Percentiles rank a stretch among this genome's conserved stretches.
These are phyloP conservation scores for Dendroctonus valens DNA, from an alignment of 1,140 invertebrate genomes.

Conservation along the genomic window DNA sequence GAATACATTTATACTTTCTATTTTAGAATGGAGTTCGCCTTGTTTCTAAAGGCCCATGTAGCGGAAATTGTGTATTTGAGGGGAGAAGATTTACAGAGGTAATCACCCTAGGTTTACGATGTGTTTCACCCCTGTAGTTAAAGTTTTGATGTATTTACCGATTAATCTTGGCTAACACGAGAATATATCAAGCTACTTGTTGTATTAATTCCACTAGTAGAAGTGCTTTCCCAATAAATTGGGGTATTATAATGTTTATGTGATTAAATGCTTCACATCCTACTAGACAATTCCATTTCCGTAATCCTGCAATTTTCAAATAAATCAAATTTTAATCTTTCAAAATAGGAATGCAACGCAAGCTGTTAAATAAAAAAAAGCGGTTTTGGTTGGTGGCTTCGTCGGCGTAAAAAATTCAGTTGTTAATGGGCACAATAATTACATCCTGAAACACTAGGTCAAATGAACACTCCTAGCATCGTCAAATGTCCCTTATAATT, in stretches of 20 bases:
- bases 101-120: constrained; percentile 17
- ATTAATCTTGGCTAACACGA: constrained; percentile 28
- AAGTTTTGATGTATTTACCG: constrained; percentile 31
- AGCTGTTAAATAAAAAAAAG: no score
- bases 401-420: constrained; percentile 7
- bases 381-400: not conserved
- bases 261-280: not conserved
- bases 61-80: constrained; percentile 21
- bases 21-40: constrained; percentile 20
- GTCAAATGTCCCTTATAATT: constrained; percentile 23
- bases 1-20: constrained; percentile 22
- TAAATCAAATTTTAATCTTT: no score
- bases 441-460: constrained; percentile 17
- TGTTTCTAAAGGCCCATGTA: constrained; percentile 11
- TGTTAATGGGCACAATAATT: constrained; percentile 16
- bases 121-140: constrained; percentile 28
- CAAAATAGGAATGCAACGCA: no score
- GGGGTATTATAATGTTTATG: not conserved
- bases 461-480: constrained; percentile 14
- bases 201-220: constrained; percentile 13
- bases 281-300: no score
- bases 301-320: no score
- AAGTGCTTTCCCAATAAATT: constrained; percentile 10
- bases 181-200: constrained; percentile 30
- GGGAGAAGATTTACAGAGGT: constrained; percentile 30